A percentile compares a stretch with the other conserved stretches of the same genome.
Conservation (phyloP, 2,113 vertebrate genomes). For the Rhea pennata region DNA sequence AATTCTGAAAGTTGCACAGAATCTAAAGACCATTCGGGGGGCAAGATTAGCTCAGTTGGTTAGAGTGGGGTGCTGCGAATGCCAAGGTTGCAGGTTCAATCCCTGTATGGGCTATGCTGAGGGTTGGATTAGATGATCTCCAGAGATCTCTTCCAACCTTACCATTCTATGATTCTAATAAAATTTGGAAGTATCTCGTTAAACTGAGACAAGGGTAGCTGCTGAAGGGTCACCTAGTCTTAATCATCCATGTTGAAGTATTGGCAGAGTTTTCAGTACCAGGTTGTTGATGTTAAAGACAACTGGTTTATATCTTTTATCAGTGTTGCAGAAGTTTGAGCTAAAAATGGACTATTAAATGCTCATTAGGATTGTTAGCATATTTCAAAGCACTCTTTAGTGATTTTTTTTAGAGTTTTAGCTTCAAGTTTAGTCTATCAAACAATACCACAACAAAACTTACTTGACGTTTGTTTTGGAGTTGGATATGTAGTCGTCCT, state of each 20-base stretch:
- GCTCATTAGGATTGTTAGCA: neutral
- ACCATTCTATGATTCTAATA: neutral
- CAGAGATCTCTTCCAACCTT: no score
- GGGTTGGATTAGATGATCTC: no score
- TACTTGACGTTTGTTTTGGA: accelerated
- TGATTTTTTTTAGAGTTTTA: neutral
- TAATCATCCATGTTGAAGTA: conserved; percentile 44
- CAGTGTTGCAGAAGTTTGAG: neutral
- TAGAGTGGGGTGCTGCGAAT: no score
- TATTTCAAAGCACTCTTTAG: neutral
- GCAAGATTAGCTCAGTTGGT: no score
- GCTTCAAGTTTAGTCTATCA: neutral
- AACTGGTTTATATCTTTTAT: conserved; percentile 11
- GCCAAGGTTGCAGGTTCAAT: no score
- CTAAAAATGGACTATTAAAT: neutral
- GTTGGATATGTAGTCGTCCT: neutral
- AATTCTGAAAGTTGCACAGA: conserved; percentile 21
- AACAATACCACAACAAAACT: neutral
- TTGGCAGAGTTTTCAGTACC: conserved; percentile 10
- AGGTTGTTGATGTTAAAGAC: conserved; percentile 15
- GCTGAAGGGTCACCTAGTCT: neutral
- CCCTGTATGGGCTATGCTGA: no score
- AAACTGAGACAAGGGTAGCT: neutral
- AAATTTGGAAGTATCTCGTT: conserved; percentile 41
- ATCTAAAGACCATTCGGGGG: neutral